phyloP scores from a whole-genome alignment of 2,797 vertebrate species.

The Hozukius guyotensis region DNA sequence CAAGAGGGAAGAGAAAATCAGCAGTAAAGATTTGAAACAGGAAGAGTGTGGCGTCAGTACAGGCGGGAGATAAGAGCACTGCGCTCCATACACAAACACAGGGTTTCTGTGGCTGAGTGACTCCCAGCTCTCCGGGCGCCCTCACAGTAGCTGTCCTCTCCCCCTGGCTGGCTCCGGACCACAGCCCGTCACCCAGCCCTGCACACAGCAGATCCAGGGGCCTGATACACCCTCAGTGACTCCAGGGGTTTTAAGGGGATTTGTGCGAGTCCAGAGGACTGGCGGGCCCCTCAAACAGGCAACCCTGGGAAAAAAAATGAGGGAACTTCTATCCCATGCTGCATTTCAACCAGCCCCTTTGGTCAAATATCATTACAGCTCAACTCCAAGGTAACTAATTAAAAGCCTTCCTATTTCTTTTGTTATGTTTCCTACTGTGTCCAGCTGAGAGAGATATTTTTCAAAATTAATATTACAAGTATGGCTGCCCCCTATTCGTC shows the following conservation, averaged over 20 bases:
- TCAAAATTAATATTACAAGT: conserved; percentile 28
- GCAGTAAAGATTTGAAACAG: conserved; percentile 94
- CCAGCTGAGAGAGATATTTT: conserved; percentile 42
- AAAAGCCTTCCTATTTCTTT: conserved; percentile 48
- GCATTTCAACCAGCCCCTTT: conserved; percentile 32
- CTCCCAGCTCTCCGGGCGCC: conserved; percentile 78
- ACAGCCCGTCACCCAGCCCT: conserved; percentile 70
- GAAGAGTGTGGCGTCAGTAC: conserved; percentile 95
- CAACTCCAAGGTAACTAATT: conserved; percentile 57
- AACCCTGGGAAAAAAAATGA: conserved; percentile 60
- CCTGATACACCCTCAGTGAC: conserved; percentile 76
- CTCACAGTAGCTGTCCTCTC: conserved; percentile 75
- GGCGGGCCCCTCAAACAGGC: conserved; percentile 55
- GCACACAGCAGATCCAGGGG: conserved; percentile 72
- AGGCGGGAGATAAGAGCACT: conserved; percentile 90
- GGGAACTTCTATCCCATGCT: conserved; percentile 32
- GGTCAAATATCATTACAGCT: conserved; percentile 56
- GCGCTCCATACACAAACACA: conserved; percentile 91
- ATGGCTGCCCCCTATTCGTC: too few relatives aligned
- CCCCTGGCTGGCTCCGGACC: conserved; percentile 71
- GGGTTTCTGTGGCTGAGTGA: conserved; percentile 80
- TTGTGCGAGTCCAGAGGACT: conserved; percentile 63
- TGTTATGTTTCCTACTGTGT: conserved; percentile 35
- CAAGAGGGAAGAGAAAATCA: conserved; percentile 85
- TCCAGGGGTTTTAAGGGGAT: conserved; percentile 77